These are phyloP conservation scores for Sthenelais limicola DNA, from an alignment of 2,888 invertebrate species.

Conservation along the genomic window DNA sequence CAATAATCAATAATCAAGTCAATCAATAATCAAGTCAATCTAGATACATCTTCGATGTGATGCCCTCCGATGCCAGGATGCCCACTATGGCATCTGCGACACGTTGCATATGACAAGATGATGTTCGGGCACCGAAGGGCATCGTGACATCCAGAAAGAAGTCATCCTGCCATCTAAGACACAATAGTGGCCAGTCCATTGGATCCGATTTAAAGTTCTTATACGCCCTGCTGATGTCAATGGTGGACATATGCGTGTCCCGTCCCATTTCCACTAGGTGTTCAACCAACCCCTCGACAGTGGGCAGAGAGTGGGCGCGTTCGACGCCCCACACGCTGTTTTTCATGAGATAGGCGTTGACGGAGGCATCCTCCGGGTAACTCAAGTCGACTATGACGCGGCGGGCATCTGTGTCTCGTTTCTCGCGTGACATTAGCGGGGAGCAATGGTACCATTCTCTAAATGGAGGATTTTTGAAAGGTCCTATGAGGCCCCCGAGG, in stretches of 20 bases:
- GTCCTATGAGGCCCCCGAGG: too few species aligned
- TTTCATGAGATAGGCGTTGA: not conserved
- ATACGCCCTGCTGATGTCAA: not conserved
- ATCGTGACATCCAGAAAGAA: not conserved
- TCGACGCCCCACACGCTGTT: not conserved
- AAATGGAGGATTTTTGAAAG: too few species aligned
- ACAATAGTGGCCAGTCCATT: not conserved
- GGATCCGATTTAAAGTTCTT: not conserved
- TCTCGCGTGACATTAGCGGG: too few species aligned
- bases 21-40: too few species aligned
- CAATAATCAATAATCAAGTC: too few species aligned
- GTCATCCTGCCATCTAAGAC: not conserved
- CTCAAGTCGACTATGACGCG: not conserved
- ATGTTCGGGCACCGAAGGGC: not conserved
- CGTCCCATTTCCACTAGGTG: not conserved
- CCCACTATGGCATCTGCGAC: not conserved
- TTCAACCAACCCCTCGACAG: not conserved
- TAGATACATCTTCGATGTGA: not conserved
- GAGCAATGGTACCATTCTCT: too few species aligned
- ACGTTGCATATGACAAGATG: not conserved
- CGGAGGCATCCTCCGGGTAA: not conserved
- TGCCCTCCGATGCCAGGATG: not conserved
- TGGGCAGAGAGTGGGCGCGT: not conserved
- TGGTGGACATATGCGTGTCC: not conserved
- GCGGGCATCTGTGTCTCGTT: too few species aligned